Conservation (phyloP, 2,888 invertebrate genomes). For the Agriopis leucophaearia region DNA sequence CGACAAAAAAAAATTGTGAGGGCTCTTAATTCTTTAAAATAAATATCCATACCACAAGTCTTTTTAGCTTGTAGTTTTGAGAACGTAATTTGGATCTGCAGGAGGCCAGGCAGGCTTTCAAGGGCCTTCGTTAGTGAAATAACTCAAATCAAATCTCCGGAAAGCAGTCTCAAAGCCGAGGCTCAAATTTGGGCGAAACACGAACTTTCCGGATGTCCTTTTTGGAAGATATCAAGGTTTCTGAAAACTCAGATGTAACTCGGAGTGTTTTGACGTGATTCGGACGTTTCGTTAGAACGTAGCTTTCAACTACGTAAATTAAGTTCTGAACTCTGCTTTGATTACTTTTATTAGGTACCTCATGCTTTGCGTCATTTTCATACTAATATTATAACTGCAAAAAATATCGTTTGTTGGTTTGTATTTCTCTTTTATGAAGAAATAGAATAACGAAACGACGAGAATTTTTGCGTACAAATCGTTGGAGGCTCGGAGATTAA, state of each 20-base stretch:
- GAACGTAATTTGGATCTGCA: conserved; percentile 4
- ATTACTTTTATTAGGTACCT: background rate
- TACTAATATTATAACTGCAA: too few species aligned
- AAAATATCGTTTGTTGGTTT: too few species aligned
- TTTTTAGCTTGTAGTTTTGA: conserved; percentile 4
- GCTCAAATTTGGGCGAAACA: conserved; percentile 38
- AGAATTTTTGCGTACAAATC: too few species aligned
- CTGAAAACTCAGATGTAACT: conserved; percentile 14
- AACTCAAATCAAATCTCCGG: conserved; percentile 38
- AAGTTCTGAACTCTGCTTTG: background rate
- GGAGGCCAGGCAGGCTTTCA: conserved; percentile 35
- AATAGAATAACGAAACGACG: too few species aligned
- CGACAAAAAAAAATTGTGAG: too few species aligned
- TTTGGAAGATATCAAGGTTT: conserved; percentile 23
- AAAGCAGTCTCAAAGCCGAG: conserved; percentile 40
- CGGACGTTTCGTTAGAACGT: conserved; percentile 16
- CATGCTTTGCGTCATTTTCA: background rate
- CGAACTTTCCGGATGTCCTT: conserved; percentile 39
- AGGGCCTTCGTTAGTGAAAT: conserved; percentile 46
- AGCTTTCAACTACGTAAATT: conserved; percentile 1
- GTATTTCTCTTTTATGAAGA: too few species aligned
- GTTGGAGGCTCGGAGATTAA: too few species aligned
- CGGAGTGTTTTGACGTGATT: conserved; percentile 15
- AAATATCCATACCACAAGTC: conserved; percentile 4
- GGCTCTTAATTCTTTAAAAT: background rate